Evolutionary conservation across 2,113 vertebrate species (phyloP).

Genomic region (Dicrurus megarhynchus): DNA sequence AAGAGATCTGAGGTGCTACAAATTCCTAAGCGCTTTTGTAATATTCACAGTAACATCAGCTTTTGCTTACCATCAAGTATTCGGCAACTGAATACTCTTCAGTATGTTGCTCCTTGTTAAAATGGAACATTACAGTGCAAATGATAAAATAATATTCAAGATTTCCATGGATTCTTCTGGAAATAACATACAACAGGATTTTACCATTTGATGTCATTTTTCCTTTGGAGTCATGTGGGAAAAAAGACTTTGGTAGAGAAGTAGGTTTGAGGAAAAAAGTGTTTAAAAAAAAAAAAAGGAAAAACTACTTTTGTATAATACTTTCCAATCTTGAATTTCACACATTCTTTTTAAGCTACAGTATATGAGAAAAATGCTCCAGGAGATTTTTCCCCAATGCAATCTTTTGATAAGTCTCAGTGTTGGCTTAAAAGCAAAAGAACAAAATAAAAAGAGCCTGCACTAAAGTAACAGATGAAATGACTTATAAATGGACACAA

Average conservation of each 20-base stretch:
- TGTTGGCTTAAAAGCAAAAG: conserved; percentile 1
- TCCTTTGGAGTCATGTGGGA: conserved; percentile 25
- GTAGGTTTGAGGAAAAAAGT: conserved; percentile 12
- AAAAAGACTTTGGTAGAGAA: background rate
- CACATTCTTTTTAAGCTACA: conserved; percentile 25
- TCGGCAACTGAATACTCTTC: conserved; percentile 16
- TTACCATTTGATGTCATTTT: conserved; percentile 61
- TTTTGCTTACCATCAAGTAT: conserved; percentile 23
- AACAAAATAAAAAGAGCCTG: background rate
- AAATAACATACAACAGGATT: conserved; percentile 45
- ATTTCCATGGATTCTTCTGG: conserved; percentile 60
- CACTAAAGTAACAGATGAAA: conserved; percentile 1
- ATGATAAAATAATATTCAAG: conserved; percentile 48
- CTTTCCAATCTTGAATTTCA: conserved; percentile 58
- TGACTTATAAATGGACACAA: background rate
- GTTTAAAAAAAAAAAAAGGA: background rate
- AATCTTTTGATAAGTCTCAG: conserved; percentile 40
- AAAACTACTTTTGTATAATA: conserved; percentile 28
- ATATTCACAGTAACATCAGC: conserved; percentile 20
- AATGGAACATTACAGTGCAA: conserved; percentile 28
- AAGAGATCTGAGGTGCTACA: background rate
- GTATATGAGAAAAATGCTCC: conserved; percentile 10
- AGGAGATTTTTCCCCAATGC: background rate
- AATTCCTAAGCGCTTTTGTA: conserved; percentile 19
- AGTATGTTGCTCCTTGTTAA: conserved; percentile 4